These are phyloP conservation scores for Nyctereutes procyonoides DNA, from an alignment of 2,113 vertebrate species.

Conservation along the genomic window DNA sequence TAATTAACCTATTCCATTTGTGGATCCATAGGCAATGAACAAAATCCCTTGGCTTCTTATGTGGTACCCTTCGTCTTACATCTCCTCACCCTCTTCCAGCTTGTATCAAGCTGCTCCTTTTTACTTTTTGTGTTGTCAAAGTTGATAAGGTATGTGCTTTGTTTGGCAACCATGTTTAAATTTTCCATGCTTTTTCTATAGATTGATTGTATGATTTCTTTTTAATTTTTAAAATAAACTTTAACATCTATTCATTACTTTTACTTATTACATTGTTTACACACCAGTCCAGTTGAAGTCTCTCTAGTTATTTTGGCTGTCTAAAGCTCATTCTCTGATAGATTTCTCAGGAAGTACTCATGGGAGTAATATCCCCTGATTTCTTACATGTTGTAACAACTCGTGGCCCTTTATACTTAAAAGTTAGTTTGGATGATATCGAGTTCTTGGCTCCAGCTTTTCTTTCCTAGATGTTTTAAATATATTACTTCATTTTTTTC, in stretches of 20 bases:
- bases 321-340: neutral
- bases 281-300: neutral
- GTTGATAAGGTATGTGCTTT: neutral
- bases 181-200: slow-evolving; percentile 14
- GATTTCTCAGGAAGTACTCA: neutral
- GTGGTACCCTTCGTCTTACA: neutral
- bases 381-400: neutral
- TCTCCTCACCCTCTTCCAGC: neutral
- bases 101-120: neutral
- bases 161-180: neutral
- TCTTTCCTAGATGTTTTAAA: neutral
- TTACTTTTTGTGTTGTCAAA: neutral
- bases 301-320: neutral
- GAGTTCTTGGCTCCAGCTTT: neutral
- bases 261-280: slow-evolving; percentile 21
- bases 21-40: neutral
- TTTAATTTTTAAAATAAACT: neutral
- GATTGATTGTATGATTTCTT: neutral
- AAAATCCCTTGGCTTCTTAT: neutral
- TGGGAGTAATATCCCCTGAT: neutral
- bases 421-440: neutral
- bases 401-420: neutral
- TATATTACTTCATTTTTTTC: neutral
- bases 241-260: neutral
- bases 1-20: neutral